Percentiles rank a stretch among this genome's conserved stretches.
These are phyloP conservation scores for Sinosuthora webbiana DNA, from an alignment of 2,113 vertebrate species.

Conservation along the genomic window DNA sequence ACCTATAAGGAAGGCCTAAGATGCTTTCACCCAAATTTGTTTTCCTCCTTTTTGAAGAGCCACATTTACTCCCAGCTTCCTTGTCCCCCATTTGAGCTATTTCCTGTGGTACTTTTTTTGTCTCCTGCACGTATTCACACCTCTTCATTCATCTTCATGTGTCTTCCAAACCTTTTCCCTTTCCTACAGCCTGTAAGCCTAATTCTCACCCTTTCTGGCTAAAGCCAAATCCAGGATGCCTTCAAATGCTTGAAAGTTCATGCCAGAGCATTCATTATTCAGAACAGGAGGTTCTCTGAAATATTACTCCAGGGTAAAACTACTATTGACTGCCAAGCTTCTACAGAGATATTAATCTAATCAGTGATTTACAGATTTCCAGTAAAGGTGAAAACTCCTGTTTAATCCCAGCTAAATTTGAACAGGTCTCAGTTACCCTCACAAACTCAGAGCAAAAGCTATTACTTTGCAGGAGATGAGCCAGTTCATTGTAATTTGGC, in stretches of 20 bases:
- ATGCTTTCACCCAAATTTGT: background rate
- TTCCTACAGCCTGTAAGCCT: background rate
- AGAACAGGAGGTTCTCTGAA: background rate
- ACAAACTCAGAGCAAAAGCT: background rate
- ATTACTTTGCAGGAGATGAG: background rate
- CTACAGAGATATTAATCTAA: constrained; percentile 24
- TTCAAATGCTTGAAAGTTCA: background rate
- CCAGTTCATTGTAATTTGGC: background rate
- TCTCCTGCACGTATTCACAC: background rate
- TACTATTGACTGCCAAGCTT: constrained; percentile 5
- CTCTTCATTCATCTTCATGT: background rate
- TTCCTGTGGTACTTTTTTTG: background rate
- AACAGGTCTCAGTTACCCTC: background rate
- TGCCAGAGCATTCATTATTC: background rate
- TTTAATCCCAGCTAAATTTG: background rate
- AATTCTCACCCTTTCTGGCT: background rate
- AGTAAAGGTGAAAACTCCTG: background rate
- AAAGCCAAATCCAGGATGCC: background rate
- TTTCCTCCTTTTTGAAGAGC: background rate
- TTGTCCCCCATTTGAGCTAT: background rate
- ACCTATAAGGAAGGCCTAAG: background rate
- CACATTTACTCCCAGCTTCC: background rate
- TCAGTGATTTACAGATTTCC: background rate
- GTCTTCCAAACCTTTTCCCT: background rate
- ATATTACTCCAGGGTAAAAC: background rate